Evolutionary conservation across 2,797 vertebrate genomes (phyloP).

Genomic region (Sebastes dallii): DNA sequence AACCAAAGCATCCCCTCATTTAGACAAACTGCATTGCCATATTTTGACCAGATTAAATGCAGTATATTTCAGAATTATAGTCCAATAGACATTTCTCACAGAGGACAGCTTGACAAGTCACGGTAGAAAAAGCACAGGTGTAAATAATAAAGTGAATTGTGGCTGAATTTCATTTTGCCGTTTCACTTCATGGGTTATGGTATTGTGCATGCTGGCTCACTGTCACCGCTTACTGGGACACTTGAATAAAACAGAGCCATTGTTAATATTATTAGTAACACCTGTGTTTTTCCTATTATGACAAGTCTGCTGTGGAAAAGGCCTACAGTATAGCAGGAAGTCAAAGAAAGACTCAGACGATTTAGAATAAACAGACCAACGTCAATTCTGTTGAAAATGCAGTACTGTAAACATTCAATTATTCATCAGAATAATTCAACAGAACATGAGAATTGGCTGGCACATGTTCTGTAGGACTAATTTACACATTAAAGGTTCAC

Average conservation of each 20-base stretch:
- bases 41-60: not conserved
- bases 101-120: not conserved
- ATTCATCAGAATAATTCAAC: not conserved
- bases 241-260: not conserved
- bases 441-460: not conserved
- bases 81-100: not conserved
- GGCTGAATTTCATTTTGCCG: not conserved
- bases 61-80: not conserved
- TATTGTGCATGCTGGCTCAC: not conserved
- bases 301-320: constrained; percentile 4
- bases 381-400: not conserved
- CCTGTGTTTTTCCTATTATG: not conserved
- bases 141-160: constrained; percentile 1
- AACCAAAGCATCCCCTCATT: not conserved
- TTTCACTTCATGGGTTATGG: not conserved
- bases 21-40: not conserved
- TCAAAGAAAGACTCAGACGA: not conserved
- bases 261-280: constrained; percentile 12
- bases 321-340: not conserved
- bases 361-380: constrained; percentile 4
- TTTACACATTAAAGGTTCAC: constrained; percentile 50
- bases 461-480: not conserved
- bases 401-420: not conserved
- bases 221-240: not conserved
- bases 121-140: not conserved